Conservation (phyloP, 2,797 vertebrate species). For the Sebastes alutus region DNA sequence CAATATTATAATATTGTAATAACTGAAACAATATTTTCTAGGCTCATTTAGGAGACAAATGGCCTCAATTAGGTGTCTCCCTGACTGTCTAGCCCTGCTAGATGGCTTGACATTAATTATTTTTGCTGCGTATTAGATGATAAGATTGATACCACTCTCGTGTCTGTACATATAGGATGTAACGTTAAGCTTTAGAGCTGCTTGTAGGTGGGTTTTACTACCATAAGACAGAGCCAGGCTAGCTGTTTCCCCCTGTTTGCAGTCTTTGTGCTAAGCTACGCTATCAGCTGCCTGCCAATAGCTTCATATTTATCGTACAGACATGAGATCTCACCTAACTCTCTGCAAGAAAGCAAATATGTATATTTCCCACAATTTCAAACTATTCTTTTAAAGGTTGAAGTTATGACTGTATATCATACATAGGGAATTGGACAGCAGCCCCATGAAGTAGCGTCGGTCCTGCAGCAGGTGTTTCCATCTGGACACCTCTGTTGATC, state of each 20-base stretch:
- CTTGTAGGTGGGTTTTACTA: background rate
- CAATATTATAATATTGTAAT: too few species aligned
- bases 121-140: background rate
- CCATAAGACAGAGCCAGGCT: background rate
- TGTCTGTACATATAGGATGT: background rate
- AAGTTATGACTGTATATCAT: constrained; percentile 6
- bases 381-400: background rate
- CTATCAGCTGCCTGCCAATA: background rate
- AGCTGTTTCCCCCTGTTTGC: background rate
- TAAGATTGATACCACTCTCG: background rate
- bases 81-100: background rate
- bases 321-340: background rate
- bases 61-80: too few species aligned
- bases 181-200: background rate
- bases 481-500: constrained; percentile 57
- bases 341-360: background rate
- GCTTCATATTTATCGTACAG: background rate
- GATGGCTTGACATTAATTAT: background rate
- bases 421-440: constrained; percentile 84
- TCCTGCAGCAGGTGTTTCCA: constrained; percentile 84
- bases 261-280: background rate
- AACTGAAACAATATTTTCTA: too few species aligned
- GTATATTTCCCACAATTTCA: background rate
- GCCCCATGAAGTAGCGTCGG: constrained; percentile 73
- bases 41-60: too few species aligned